phyloP scores from a whole-genome alignment of 2,113 vertebrate species.

The Chaenogobius annularis region DNA sequence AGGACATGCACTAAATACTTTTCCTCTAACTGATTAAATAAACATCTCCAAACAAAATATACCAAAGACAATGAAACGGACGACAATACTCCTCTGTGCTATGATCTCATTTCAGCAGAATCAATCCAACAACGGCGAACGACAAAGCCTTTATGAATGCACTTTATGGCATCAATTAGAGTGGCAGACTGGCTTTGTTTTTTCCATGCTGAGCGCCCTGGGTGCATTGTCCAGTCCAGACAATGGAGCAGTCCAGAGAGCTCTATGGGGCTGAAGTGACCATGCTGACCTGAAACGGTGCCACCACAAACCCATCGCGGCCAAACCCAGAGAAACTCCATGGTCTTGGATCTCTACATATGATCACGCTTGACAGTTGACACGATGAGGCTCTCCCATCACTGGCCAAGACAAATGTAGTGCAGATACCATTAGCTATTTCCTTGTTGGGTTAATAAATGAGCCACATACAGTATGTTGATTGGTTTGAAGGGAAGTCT shows the following conservation, averaged over 20 bases:
- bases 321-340: neutral
- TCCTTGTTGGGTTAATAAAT: constrained; percentile 64
- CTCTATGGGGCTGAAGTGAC: constrained; percentile 29
- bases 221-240: constrained; percentile 34
- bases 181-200: constrained; percentile 9
- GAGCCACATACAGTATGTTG: constrained; percentile 51
- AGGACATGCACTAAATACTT: neutral
- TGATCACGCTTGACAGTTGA: constrained; percentile 27
- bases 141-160: neutral
- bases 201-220: neutral
- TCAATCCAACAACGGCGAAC: neutral
- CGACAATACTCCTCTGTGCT: neutral
- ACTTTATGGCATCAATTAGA: neutral
- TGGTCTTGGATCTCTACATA: neutral
- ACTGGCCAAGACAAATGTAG: constrained; percentile 64
- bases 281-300: constrained; percentile 60
- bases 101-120: constrained; percentile 5
- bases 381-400: constrained; percentile 49
- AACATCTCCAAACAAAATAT: neutral
- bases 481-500: constrained; percentile 36
- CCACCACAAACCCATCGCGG: neutral
- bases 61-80: neutral
- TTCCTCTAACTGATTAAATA: neutral
- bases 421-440: constrained; percentile 57
- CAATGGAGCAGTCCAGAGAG: constrained; percentile 32